Conservation (phyloP, 2,888 invertebrate species). For the Calliopum simillimum region DNA sequence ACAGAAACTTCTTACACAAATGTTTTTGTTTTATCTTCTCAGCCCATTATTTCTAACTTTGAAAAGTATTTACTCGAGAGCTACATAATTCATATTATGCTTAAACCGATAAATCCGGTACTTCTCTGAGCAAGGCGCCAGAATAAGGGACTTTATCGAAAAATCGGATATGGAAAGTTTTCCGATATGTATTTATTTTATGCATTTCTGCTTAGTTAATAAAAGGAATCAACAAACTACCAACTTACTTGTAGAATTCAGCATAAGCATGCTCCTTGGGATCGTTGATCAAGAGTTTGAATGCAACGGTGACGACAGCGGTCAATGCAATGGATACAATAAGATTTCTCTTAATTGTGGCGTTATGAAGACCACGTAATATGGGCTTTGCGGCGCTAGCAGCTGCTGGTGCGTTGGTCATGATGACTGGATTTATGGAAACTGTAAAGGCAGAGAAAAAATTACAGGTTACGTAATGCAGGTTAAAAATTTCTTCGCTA, state of each 20-base stretch:
- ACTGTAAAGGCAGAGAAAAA: not conserved
- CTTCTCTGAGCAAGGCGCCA: no score
- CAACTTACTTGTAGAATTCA: conserved; percentile 80
- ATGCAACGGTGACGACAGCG: conserved; percentile 64
- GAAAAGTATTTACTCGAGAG: no score
- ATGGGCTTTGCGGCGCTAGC: conserved; percentile 71
- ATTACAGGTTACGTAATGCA: conserved; percentile 46
- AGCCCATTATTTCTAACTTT: no score
- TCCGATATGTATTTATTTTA: no score
- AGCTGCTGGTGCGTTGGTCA: conserved; percentile 62
- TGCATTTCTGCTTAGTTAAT: not conserved
- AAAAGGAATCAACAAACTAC: not conserved
- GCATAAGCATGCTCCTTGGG: conserved; percentile 74
- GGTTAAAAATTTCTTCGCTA: not conserved
- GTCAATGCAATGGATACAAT: conserved; percentile 67
- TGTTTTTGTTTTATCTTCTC: no score
- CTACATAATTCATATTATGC: no score
- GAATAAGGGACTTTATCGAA: no score
- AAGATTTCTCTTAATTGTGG: conserved; percentile 74
- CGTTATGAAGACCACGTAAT: conserved; percentile 76
- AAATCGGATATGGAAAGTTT: no score
- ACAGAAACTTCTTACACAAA: no score
- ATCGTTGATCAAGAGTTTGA: conserved; percentile 69
- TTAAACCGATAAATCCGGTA: no score
- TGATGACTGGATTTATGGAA: conserved; percentile 43